Evolutionary conservation across 2,113 vertebrate species (phyloP).

Genomic region (Upupa epops): DNA sequence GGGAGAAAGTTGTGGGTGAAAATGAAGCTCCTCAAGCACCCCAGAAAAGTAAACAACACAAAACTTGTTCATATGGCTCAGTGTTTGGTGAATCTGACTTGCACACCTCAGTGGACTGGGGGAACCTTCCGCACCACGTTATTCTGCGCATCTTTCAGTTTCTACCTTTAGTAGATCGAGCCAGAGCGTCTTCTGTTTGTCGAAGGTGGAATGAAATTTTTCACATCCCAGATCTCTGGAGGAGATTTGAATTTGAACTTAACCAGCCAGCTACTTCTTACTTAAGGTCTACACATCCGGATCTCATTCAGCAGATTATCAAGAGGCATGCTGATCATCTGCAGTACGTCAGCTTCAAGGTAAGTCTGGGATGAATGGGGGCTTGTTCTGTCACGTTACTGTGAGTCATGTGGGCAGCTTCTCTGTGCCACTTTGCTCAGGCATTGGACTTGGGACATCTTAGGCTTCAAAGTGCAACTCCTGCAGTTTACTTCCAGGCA

Average conservation of each 20-base stretch:
- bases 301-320: constrained; percentile 93
- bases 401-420: background rate
- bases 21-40: constrained; percentile 65
- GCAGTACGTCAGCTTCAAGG: constrained; percentile 91
- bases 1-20: constrained; percentile 58
- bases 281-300: constrained; percentile 88
- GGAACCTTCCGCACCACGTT: constrained; percentile 81
- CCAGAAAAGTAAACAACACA: constrained; percentile 75
- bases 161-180: constrained; percentile 84
- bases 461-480: background rate
- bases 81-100: background rate
- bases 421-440: background rate
- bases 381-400: background rate
- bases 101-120: constrained; percentile 75
- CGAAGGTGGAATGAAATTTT: constrained; percentile 88
- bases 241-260: constrained; percentile 91
- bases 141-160: constrained; percentile 85
- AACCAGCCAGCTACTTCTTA: constrained; percentile 89
- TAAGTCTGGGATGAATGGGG: constrained; percentile 13
- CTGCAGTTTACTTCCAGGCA: background rate
- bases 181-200: constrained; percentile 85
- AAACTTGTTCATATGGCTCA: constrained; percentile 12
- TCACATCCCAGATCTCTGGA: constrained; percentile 90
- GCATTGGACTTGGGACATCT: background rate
- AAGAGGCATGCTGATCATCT: constrained; percentile 87